Evolutionary conservation across 2,797 vertebrate genomes (phyloP).

Genomic region (Labroides dimidiatus): DNA sequence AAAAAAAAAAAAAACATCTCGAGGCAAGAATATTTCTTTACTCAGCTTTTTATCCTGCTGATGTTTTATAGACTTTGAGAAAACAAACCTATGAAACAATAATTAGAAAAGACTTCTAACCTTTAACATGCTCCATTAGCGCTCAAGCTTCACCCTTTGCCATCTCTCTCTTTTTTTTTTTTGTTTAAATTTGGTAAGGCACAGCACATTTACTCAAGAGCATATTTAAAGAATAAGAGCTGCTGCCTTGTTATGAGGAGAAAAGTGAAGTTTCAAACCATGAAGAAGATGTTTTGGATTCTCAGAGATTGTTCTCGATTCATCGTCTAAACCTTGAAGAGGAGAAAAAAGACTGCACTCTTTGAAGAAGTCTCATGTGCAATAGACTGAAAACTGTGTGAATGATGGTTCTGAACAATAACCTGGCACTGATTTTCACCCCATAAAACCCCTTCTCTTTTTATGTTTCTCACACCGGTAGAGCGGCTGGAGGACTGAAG

Average conservation of each 20-base stretch:
- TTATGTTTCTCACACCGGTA: conserved; percentile 24
- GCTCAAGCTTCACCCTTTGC: conserved; percentile 34
- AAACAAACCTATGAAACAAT: conserved; percentile 55
- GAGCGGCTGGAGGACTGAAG: conserved; percentile 33
- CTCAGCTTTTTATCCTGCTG: conserved; percentile 75
- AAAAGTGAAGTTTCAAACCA: conserved; percentile 36
- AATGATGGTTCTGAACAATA: conserved; percentile 41
- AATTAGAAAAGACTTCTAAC: conserved; percentile 63
- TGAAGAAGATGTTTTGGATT: conserved; percentile 35
- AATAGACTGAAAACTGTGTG: conserved; percentile 73
- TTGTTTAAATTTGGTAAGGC: conserved; percentile 35
- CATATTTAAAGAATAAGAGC: conserved; percentile 27
- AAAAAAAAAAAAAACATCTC: conserved; percentile 64
- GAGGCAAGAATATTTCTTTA: conserved; percentile 70
- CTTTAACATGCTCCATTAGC: conserved; percentile 56
- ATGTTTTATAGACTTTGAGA: conserved; percentile 77
- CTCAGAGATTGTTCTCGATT: conserved; percentile 25
- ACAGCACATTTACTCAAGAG: conserved; percentile 63
- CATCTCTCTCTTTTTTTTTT: conserved; percentile 8
- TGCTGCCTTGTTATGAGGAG: conserved; percentile 43
- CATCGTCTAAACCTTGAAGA: conserved; percentile 21
- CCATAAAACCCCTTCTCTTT: background rate
- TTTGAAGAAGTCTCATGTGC: conserved; percentile 68
- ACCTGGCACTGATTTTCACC: conserved; percentile 44
- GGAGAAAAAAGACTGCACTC: conserved; percentile 13